Evolutionary conservation across 2,888 invertebrate genomes (phyloP).

Genomic region (Bimastos eiseni): DNA sequence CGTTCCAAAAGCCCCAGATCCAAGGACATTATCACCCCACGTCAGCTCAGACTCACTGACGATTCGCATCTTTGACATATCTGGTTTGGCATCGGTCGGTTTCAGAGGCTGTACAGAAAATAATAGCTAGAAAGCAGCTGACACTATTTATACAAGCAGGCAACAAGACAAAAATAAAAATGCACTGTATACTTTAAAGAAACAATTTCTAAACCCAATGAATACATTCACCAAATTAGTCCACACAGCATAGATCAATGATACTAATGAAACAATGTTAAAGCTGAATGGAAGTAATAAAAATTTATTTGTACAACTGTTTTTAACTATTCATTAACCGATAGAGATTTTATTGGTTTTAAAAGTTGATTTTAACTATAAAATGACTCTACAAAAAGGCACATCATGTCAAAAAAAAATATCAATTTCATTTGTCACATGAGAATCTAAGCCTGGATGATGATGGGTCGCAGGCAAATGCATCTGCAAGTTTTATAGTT

Average conservation of each 20-base stretch:
- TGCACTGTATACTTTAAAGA: neutral
- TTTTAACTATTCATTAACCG: neutral
- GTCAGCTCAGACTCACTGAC: conserved; percentile 91
- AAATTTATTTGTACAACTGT: neutral
- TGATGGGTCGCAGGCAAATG: no score
- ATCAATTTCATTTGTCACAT: no score
- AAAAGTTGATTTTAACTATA: no score
- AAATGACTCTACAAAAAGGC: no score
- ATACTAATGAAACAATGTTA: neutral
- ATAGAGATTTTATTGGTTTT: neutral
- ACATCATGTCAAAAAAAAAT: no score
- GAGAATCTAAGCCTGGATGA: no score
- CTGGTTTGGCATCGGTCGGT: conserved; percentile 89
- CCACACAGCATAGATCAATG: neutral
- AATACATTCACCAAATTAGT: neutral
- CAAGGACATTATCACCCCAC: conserved; percentile 80
- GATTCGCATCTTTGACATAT: conserved; percentile 85
- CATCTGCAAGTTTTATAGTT: no score
- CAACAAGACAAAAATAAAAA: neutral
- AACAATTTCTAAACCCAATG: neutral
- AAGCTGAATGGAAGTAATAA: neutral
- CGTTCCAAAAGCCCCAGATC: conserved; percentile 93
- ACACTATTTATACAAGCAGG: neutral
- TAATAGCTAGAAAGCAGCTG: neutral
- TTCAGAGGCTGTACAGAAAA: conserved; percentile 65